A percentile compares a stretch with the other conserved stretches of the same genome.
Evolutionary conservation across 2,797 vertebrate genomes (phyloP).

Genomic region (Oryzias dopingdopingensis): DNA sequence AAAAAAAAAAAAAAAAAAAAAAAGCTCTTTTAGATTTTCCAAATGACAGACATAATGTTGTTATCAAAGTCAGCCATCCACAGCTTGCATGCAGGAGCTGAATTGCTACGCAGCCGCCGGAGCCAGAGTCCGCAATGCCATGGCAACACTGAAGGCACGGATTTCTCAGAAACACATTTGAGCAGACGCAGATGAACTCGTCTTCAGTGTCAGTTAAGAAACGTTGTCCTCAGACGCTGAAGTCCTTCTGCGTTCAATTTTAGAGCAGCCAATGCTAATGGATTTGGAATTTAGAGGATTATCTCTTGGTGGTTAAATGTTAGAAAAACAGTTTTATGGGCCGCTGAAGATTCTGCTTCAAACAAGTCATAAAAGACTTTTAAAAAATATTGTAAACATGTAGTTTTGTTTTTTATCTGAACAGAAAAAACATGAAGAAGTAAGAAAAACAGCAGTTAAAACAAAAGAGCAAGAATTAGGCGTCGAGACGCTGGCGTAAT

Average conservation of each 20-base stretch:
- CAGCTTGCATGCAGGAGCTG: constrained; percentile 64
- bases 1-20: no score
- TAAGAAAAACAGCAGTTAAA: no score
- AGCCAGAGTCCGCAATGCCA: constrained; percentile 58
- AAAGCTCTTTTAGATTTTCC: constrained; percentile 54
- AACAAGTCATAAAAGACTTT: no score
- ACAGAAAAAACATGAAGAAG: no score
- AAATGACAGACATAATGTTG: constrained; percentile 52
- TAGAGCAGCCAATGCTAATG: neutral
- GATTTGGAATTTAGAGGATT: no score
- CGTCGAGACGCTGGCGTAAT: no score
- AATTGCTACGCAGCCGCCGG: constrained; percentile 64
- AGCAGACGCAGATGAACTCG: constrained; percentile 57
- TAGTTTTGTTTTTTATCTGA: no score
- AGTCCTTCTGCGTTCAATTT: constrained; percentile 12
- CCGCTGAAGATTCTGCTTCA: no score
- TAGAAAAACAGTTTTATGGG: no score
- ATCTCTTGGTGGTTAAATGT: no score
- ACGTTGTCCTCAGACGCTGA: constrained; percentile 5
- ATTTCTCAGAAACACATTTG: constrained; percentile 63
- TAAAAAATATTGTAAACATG: no score
- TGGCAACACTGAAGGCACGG: constrained; percentile 71
- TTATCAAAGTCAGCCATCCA: constrained; percentile 64
- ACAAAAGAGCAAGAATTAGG: no score
- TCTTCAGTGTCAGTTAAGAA: constrained; percentile 40